These are phyloP conservation scores for Mustela erminea DNA, from an alignment of 2,797 vertebrate genomes.

Conservation along the genomic window DNA sequence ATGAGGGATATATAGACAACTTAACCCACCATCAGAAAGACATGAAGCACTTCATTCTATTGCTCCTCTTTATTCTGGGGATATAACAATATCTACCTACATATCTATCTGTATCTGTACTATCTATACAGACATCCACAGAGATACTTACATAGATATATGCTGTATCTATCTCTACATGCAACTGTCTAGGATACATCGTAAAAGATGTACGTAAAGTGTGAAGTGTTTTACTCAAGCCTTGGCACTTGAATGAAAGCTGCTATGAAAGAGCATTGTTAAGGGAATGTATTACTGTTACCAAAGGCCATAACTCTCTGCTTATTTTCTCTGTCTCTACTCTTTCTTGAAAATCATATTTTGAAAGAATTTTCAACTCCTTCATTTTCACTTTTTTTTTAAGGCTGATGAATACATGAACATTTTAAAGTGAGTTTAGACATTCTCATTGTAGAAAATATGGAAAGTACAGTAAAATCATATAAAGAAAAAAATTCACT, in stretches of 20 bases:
- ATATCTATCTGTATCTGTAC: neutral
- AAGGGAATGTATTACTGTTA: neutral
- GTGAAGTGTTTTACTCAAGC: neutral
- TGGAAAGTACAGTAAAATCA: neutral
- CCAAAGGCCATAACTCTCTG: neutral
- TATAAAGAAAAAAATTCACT: neutral
- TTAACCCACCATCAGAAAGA: neutral
- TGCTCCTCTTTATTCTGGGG: neutral
- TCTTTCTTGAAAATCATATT: neutral
- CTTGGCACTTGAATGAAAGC: neutral
- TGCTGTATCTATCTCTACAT: neutral
- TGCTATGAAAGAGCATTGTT: neutral
- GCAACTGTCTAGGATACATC: neutral
- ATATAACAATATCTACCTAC: neutral
- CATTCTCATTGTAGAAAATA: neutral
- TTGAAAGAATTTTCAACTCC: neutral
- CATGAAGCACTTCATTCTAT: neutral
- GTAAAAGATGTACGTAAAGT: neutral
- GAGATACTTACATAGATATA: neutral
- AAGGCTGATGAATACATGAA: neutral
- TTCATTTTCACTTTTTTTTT: neutral
- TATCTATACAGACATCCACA: no score
- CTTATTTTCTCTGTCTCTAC: neutral
- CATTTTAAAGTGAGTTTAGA: slow-evolving; percentile 34
- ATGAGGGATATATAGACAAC: neutral